Conservation (phyloP, 2,888 invertebrate genomes). For the Rosalia funebris region DNA sequence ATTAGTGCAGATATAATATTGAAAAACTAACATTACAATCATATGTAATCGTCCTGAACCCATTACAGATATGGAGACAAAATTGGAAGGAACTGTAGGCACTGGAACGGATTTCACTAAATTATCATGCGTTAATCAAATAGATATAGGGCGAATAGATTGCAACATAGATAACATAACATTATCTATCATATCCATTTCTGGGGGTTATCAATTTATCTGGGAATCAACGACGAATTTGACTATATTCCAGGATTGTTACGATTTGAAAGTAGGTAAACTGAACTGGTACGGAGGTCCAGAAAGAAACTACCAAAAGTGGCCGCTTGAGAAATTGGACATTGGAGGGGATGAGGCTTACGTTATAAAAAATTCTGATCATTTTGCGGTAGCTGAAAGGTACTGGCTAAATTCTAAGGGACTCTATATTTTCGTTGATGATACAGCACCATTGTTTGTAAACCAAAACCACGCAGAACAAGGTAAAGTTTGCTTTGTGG, state of each 20-base stretch:
- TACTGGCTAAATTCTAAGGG: slow-evolving; percentile 81
- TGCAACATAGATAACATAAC: not conserved
- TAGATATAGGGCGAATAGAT: not conserved
- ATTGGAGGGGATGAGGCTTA: not conserved
- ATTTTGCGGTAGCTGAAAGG: not conserved
- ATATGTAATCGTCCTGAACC: too few species aligned
- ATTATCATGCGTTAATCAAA: not conserved
- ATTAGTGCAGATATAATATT: too few species aligned
- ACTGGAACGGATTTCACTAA: not conserved
- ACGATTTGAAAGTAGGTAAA: not conserved
- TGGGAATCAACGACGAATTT: not conserved
- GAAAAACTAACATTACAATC: too few species aligned
- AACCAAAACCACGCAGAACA: slow-evolving; percentile 69
- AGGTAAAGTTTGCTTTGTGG: slow-evolving; percentile 69
- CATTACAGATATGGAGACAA: too few species aligned
- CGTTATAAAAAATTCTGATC: not conserved
- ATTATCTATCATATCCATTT: not conserved
- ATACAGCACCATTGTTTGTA: slow-evolving; percentile 74
- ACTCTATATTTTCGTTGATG: slow-evolving; percentile 71
- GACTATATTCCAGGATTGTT: not conserved
- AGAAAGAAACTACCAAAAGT: not conserved
- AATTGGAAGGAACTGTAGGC: slow-evolving; percentile 1
- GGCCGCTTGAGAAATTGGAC: not conserved
- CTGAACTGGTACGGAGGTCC: not conserved
- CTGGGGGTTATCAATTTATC: not conserved